Percentiles rank a stretch among this genome's conserved stretches.
These are phyloP conservation scores for Platycercus adscitus DNA, from an alignment of 2,113 vertebrate species.

Conservation along the genomic window DNA sequence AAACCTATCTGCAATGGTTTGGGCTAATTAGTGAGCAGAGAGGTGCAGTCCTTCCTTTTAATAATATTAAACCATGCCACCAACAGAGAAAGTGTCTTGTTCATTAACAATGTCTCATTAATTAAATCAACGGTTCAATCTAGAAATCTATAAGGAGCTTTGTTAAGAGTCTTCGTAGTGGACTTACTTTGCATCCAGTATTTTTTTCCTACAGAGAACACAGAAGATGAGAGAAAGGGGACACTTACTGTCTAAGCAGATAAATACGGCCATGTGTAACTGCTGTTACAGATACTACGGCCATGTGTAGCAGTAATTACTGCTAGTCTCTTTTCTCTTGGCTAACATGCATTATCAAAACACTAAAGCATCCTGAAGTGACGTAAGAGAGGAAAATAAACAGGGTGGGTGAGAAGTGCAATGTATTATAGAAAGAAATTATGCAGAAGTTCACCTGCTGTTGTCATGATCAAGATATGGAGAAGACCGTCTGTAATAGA, in stretches of 20 bases:
- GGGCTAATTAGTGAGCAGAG: not conserved
- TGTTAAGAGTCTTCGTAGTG: not conserved
- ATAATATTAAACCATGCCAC: not conserved
- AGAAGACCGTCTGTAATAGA: slow-evolving; percentile 92
- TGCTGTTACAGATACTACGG: not conserved
- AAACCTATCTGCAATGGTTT: not conserved
- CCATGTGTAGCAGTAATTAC: not conserved
- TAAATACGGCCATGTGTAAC: not conserved
- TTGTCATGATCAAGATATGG: slow-evolving; percentile 96
- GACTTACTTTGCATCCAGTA: not conserved
- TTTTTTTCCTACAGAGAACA: not conserved
- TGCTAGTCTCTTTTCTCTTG: not conserved
- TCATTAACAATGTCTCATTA: not conserved
- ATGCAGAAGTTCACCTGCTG: slow-evolving; percentile 94
- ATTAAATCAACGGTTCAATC: not conserved
- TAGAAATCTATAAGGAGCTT: not conserved
- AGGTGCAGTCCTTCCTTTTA: not conserved
- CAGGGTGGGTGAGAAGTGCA: slow-evolving; percentile 26
- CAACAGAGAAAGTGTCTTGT: not conserved
- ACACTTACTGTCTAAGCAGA: not conserved
- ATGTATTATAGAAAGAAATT: slow-evolving; percentile 75
- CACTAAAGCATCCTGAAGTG: slow-evolving; percentile 77
- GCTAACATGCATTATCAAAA: slow-evolving; percentile 15
- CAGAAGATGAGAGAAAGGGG: not conserved
- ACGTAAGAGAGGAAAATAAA: slow-evolving; percentile 20